phyloP scores from a whole-genome alignment of 2,113 vertebrate genomes.

The Sorex araneus region DNA sequence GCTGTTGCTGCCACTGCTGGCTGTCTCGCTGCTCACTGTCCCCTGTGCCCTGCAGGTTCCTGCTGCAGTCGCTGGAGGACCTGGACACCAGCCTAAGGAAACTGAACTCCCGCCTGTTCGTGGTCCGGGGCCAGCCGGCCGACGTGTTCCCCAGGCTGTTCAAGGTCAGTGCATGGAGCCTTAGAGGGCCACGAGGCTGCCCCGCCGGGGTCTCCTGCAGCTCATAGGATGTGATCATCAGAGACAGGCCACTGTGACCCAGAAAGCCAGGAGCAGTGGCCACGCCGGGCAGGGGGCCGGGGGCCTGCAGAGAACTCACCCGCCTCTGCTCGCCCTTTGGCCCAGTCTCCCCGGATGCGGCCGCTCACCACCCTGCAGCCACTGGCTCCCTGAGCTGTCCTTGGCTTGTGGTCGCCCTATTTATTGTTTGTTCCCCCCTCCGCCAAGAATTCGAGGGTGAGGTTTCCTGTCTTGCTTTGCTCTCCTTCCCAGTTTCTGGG shows the following conservation, averaged over 20 bases:
- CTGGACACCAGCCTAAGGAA: conserved; percentile 96
- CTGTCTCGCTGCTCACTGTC: neutral
- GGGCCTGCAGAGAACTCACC: neutral
- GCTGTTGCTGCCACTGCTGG: too few species aligned
- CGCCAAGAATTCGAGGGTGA: conserved; percentile 58
- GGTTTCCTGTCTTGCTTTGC: conserved; percentile 64
- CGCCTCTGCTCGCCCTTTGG: neutral
- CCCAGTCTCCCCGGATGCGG: conserved; percentile 52
- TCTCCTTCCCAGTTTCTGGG: conserved; percentile 46
- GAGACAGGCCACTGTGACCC: neutral
- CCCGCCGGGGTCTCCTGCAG: neutral
- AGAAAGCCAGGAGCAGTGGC: neutral
- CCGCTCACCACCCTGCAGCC: neutral
- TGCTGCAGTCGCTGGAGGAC: conserved; percentile 96
- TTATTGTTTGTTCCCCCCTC: neutral
- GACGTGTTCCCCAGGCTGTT: conserved; percentile 98
- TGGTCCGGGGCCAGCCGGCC: conserved; percentile 96
- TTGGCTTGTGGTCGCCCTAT: conserved; percentile 31
- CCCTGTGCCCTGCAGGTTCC: conserved; percentile 90
- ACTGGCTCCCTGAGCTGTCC: conserved; percentile 20
- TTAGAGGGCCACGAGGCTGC: neutral
- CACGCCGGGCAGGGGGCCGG: neutral
- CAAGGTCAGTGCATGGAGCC: conserved; percentile 90
- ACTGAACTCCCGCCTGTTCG: conserved; percentile 96
- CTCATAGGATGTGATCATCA: too few species aligned